phyloP scores from a whole-genome alignment of 2,113 vertebrate genomes.

The Sebastes fasciatus region DNA sequence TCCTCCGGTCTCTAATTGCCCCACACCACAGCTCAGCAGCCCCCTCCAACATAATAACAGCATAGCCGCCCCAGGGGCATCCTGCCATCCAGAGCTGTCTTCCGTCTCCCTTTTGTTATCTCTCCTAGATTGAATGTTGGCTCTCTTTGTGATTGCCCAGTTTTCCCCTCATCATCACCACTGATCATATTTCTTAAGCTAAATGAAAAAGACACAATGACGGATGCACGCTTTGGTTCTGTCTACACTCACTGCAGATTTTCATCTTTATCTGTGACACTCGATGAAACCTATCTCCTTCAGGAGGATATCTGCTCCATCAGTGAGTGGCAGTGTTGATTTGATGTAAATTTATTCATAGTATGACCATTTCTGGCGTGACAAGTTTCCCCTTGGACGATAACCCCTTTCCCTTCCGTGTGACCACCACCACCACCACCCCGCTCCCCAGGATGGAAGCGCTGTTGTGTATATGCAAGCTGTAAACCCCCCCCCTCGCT shows the following conservation, averaged over 20 bases:
- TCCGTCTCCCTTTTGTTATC: constrained; percentile 73
- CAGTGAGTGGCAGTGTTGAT: constrained; percentile 45
- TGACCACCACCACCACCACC: constrained; percentile 40
- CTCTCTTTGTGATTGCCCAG: constrained; percentile 60
- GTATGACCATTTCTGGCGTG: constrained; percentile 48
- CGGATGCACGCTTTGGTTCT: background rate
- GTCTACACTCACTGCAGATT: constrained; percentile 6
- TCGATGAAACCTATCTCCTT: constrained; percentile 15
- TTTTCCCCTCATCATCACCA: constrained; percentile 41
- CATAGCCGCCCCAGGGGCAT: constrained; percentile 73
- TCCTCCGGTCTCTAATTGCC: constrained; percentile 75
- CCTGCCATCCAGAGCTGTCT: constrained; percentile 70
- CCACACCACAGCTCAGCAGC: constrained; percentile 70
- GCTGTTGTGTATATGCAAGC: constrained; percentile 33
- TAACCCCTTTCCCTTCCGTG: constrained; percentile 46
- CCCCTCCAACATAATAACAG: constrained; percentile 80
- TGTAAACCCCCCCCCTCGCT: constrained; percentile 13
- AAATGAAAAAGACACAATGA: constrained; percentile 54
- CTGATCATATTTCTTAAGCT: constrained; percentile 64
- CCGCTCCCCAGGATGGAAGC: constrained; percentile 29
- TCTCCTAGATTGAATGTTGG: constrained; percentile 72
- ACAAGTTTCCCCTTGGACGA: constrained; percentile 60
- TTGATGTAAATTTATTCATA: constrained; percentile 71
- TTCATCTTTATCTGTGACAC: constrained; percentile 18
- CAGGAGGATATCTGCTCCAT: constrained; percentile 39